Evolutionary conservation across 2,113 vertebrate genomes (phyloP), one percentile per base, ranked within the genome.

Genomic region (Stigmatopora nigra): DNA sequence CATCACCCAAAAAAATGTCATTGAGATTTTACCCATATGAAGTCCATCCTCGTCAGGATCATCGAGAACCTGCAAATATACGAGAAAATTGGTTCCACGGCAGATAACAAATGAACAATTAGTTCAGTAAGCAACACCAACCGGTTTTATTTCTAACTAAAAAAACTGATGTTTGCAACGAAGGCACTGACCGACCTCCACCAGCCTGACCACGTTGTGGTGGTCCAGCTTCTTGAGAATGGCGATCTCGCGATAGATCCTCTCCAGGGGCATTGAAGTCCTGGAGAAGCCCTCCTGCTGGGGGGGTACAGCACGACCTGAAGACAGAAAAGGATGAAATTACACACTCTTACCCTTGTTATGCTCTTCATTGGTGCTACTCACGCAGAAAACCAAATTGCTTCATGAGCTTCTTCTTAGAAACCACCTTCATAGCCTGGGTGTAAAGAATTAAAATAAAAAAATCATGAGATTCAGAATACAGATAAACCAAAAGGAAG

Each of bases 391-490:
- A 98, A 82, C 97, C 97, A 65, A 91, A 93, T 67, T 93, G 95
- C 76, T 91, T 97, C 87, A 98, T 79, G 67, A 99, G 82, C 87
- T 88, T 98, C 91, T 96, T 99, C 86, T 98, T 98, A 76, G 96
- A 99, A 63, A 98, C 93, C 22, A 97, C 93, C 85, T 99, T 99
- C 96, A 99, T 98, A 13, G 96, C 97, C 96, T 98, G 36, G 56
- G 71, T 19, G 61, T 9, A 63, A 25, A 0, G 20, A 4, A 53
- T 19, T 11, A 10, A 9, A 52, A 22, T 1, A 13, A 52, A 22
- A 4, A 13, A 20, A 53, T 1, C 2, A 58, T 58, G 5, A 0
- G 9, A 63, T 46, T 16, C 2, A 31, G 25, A 4, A 25, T 19
- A 25, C 5, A n/a, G 0, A 22, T 11, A 35, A 58, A 22, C 74